phyloP scores from a whole-genome alignment of 2,113 vertebrate genomes.

The Protobothrops mucrosquamatus region DNA sequence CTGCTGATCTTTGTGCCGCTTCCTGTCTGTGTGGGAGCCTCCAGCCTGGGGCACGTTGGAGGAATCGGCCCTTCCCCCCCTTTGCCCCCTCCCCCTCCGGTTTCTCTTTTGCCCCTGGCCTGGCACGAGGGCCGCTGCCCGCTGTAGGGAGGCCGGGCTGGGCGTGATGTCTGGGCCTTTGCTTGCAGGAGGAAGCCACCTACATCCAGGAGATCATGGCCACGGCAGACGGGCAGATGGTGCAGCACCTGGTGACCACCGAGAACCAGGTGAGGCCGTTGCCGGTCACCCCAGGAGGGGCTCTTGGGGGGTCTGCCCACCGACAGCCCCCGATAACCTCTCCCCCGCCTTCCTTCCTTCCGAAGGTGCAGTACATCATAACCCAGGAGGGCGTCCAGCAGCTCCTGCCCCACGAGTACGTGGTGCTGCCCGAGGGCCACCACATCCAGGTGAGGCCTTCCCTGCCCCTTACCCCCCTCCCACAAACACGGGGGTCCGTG shows the following conservation, averaged over 20 bases:
- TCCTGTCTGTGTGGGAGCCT: background rate
- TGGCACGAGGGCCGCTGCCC: background rate
- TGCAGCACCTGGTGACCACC: slow-evolving; percentile 91
- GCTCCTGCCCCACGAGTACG: slow-evolving; percentile 93
- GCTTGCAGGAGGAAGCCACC: slow-evolving; percentile 83
- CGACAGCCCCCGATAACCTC: rapidly evolving
- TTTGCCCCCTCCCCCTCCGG: too few species aligned
- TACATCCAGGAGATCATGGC: slow-evolving; percentile 98
- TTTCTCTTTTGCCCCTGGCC: background rate
- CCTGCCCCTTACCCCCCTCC: rapidly evolving
- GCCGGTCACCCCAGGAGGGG: rapidly evolving
- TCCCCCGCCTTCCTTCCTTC: background rate
- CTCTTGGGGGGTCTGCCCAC: background rate
- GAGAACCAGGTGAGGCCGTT: slow-evolving; percentile 85
- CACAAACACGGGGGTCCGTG: rapidly evolving
- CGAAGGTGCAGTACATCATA: slow-evolving; percentile 95
- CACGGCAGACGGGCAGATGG: slow-evolving; percentile 90
- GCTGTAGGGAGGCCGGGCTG: rapidly evolving
- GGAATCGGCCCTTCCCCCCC: background rate
- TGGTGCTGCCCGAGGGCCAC: slow-evolving; percentile 90
- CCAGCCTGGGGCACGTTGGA: background rate
- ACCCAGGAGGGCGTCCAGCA: slow-evolving; percentile 90
- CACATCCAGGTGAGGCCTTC: slow-evolving; percentile 86
- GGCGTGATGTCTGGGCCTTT: rapidly evolving
- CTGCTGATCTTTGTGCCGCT: background rate